Base-by-base conservation (phyloP, 2,888 invertebrate species). In the Apodemia hepburni region DNA sequence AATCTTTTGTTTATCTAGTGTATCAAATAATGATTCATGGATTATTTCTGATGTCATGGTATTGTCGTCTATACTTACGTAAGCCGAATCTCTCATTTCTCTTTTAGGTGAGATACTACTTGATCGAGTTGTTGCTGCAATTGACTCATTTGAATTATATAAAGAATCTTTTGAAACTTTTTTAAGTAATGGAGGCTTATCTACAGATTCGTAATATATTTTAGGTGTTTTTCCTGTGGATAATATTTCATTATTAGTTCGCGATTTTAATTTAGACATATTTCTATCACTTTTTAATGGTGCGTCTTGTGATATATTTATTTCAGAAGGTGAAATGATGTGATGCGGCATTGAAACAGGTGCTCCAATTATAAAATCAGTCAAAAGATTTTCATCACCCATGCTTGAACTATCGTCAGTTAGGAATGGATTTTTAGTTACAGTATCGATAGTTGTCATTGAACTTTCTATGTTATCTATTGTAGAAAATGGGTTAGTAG, bases 71-170 rank as follows among this genome's bases (percentile, higher is more conserved):
- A 92, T 92, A 79, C 92, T 92, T 69, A 92, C 88, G 70, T 92
- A 92, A 12, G 92, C 92, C 9, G 92, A 92, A 76, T 92, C 92
- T 87, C 92, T 90, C 66, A 82, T 81, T 67, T 92, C 92, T 80
- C 83, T 89, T 71, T 80, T 82, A 35, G 85, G 80, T 58, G 84
- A 80, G 17, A 76, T 69, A 70, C 68, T 64, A 59, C 68, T 69
- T 58, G 66, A 58, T 54, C 54, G 27, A 22, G 54, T 54, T 54
- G 54, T 54, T 1, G 54, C 27, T 54, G 54, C 54, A 54, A 54
- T 54, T 54, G 54, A 54, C 27, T 54, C 54, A 22, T 11, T 54
- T 54, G 54, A 54, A 15, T 54, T 54, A 15, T 54, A 54, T 15
- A 54, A 22, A 54, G 54, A 54, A 54, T 54, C 54, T 54, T 54